Conservation (phyloP, 2,113 vertebrate species). For the Diadophis punctatus region DNA sequence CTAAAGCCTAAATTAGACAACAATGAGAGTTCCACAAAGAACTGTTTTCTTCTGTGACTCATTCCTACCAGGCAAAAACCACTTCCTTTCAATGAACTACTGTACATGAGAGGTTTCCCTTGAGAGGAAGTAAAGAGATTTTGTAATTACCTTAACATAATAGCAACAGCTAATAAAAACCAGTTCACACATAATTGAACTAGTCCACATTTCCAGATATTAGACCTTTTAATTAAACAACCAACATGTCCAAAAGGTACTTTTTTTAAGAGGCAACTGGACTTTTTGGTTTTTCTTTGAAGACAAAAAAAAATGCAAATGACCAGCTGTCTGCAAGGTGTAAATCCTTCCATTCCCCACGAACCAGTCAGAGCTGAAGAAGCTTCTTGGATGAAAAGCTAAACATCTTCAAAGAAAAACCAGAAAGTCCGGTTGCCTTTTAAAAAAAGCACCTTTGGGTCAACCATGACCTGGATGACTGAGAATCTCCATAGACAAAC, state of each 20-base stretch:
- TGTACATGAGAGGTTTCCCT: slow-evolving; percentile 57
- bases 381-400: no score
- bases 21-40: slow-evolving; percentile 58
- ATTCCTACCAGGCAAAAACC: slow-evolving; percentile 61
- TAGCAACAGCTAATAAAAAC: slow-evolving; percentile 43
- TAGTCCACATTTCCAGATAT: neutral
- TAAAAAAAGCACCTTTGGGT: no score
- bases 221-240: neutral
- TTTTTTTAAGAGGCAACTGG: no score
- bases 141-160: slow-evolving; percentile 56
- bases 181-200: slow-evolving; percentile 40
- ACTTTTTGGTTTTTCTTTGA: no score
- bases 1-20: slow-evolving; percentile 62
- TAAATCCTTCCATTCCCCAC: no score
- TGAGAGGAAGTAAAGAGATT: slow-evolving; percentile 54
- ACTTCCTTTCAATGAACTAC: slow-evolving; percentile 63
- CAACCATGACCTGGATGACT: no score
- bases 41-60: slow-evolving; percentile 65
- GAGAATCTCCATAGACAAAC: no score
- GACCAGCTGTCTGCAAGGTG: no score
- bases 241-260: neutral
- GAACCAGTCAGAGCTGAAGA: no score
- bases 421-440: no score
- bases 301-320: no score
- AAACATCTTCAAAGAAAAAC: no score